phyloP scores from a whole-genome alignment of 2,113 vertebrate genomes.

The Murina feae region DNA sequence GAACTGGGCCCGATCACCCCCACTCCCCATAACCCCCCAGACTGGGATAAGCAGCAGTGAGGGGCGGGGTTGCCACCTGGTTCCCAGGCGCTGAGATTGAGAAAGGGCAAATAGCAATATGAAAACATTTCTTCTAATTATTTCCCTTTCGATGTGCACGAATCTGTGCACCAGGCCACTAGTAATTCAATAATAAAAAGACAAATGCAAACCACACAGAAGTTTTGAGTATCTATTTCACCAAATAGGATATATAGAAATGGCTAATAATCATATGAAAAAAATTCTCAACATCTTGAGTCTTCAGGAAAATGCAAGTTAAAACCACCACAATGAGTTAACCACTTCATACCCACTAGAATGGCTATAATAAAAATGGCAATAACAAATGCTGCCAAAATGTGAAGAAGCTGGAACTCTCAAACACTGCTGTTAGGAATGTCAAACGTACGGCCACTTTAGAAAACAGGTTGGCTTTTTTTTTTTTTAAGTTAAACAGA shows the following conservation, averaged over 20 bases:
- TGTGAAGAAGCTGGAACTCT: background rate
- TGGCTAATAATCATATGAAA: background rate
- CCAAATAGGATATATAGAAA: background rate
- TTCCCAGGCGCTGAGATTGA: too few relatives aligned
- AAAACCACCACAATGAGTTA: background rate
- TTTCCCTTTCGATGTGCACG: too few relatives aligned
- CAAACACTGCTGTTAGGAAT: background rate
- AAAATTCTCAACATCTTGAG: background rate
- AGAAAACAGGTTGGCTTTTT: background rate
- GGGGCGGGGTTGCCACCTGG: too few relatives aligned
- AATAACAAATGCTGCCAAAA: background rate
- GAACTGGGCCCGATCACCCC: too few relatives aligned
- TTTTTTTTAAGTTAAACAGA: background rate
- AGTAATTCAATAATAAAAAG: background rate
- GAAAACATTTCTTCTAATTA: too few relatives aligned
- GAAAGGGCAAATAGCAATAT: too few relatives aligned
- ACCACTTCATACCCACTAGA: background rate
- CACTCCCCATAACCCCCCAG: too few relatives aligned
- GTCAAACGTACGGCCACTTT: background rate
- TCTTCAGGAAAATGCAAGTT: background rate
- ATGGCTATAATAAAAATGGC: background rate
- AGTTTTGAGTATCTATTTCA: background rate
- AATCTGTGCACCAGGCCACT: too few relatives aligned
- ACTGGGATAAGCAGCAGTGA: too few relatives aligned
- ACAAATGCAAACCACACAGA: background rate